Evolutionary conservation across 2,888 invertebrate species (phyloP), one percentile per base, ranked within the genome.

Genomic region (Noctua comes): DNA sequence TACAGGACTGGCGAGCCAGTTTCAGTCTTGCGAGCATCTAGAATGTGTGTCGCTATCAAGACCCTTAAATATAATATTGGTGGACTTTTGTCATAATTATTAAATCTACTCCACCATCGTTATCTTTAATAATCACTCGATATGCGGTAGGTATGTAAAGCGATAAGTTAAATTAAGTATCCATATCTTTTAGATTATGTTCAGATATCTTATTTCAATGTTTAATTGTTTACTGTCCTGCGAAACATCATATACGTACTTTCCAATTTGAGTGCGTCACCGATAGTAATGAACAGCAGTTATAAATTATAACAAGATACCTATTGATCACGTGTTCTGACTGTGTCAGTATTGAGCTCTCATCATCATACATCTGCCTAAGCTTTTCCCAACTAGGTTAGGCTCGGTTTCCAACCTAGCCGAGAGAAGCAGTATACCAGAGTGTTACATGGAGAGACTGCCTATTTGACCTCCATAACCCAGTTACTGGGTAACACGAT

Each of bases 81-180:
- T 64, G 7, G 5, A 18, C 4, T n/a, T 65, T 57, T 68, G 59
- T 82, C 18, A 36, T 51, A 65, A 48, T 57, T 40, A 73, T 46
- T 68, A 36, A 36, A 82, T 68, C 31, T 51, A 66, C 31, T 24
- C 3, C 10, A 27, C 16, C 57, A 75, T 51, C 43, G 24, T 62
- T 75, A 82, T 75, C 43, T 54, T 24, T 51, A 59, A 68, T 62
- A 76, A 79, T 82, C 76, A 76, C 24, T 59, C n/a, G 59, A 62
- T 27, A 59, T 43, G 48, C 27, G 51, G 51, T 18, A 57, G 73
- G 57, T 68, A 59, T 43, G 48, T 65, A 21, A 21, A 36, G 24
- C 24, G 64, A 66, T 48, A 40, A 72, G 57, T 69, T 54, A 57
- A 18, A 24, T 81, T 68, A 68, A 59, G 27, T 48, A 66, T 73